These are phyloP conservation scores for Zophobas morio DNA, from an alignment of 1,140 invertebrate genomes.

Conservation along the genomic window DNA sequence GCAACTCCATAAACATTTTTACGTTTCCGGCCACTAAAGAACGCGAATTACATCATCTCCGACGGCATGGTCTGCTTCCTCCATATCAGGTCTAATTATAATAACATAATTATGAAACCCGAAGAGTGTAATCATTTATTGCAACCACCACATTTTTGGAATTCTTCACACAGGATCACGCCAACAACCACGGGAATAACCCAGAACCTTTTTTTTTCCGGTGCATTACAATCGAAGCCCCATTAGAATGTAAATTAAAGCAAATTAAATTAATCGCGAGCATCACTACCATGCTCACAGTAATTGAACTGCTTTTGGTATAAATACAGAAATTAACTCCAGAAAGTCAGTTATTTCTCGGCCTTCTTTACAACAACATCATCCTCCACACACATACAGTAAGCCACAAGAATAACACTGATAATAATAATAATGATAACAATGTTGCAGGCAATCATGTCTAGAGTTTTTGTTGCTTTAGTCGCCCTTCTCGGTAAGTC, in stretches of 20 bases:
- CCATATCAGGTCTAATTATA: no score
- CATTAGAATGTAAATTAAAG: constrained; percentile 27
- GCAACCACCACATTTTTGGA: not conserved
- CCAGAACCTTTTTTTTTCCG: not conserved
- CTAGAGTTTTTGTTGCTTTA: constrained; percentile 43
- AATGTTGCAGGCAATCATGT: constrained; percentile 34
- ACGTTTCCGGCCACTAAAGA: no score
- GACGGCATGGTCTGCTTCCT: no score
- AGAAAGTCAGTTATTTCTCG: constrained; percentile 30
- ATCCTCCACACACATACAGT: not conserved
- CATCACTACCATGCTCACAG: constrained; percentile 8
- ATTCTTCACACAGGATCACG: not conserved
- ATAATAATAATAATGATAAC: not conserved
- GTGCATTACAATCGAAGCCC: constrained; percentile 28
- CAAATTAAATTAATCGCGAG: constrained; percentile 1
- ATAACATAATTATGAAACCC: no score
- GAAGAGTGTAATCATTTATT: no score
- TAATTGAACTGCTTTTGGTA: constrained; percentile 12
- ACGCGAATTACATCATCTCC: no score
- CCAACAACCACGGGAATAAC: not conserved
- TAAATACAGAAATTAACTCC: constrained; percentile 18
- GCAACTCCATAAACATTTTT: no score
- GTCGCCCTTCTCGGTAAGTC: constrained; percentile 17
- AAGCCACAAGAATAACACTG: not conserved
- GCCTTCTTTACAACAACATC: not conserved